Evolutionary conservation across 2,797 vertebrate genomes (phyloP).

Genomic region (Erpetoichthys calabaricus): DNA sequence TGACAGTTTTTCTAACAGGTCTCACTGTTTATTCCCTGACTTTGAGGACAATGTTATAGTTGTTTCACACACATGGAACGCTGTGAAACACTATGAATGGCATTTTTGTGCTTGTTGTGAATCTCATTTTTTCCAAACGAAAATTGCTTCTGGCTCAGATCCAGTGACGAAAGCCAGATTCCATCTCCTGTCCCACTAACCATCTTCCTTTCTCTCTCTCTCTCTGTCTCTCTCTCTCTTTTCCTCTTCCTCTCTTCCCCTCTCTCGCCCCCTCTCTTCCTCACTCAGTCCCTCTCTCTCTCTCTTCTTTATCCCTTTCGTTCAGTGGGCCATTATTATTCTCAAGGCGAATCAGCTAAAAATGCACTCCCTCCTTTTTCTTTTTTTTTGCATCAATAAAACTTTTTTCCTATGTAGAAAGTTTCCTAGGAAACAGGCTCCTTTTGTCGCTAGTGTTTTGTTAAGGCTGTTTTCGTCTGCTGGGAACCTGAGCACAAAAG

Average conservation of each 20-base stretch:
- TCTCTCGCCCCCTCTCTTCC: conserved; percentile 23
- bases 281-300: conserved; percentile 34
- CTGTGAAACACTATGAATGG: conserved; percentile 20
- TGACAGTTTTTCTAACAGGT: no score
- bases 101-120: conserved; percentile 20
- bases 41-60: conserved; percentile 9
- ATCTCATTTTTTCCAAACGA: conserved; percentile 15
- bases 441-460: conserved; percentile 73
- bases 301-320: conserved; percentile 29
- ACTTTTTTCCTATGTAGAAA: conserved; percentile 39
- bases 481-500: conserved; percentile 64
- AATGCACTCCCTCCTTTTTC: conserved; percentile 34
- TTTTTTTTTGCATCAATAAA: conserved; percentile 40
- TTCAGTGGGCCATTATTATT: conserved; percentile 42
- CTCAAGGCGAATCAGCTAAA: conserved; percentile 50
- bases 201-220: conserved; percentile 28
- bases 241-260: conserved; percentile 1
- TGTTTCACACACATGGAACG: conserved; percentile 3
- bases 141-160: conserved; percentile 15
- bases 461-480: conserved; percentile 63
- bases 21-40: not conserved
- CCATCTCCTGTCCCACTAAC: conserved; percentile 9
- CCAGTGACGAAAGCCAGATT: conserved; percentile 8
- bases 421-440: conserved; percentile 86
- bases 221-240: conserved; percentile 23